Evolutionary conservation across 30 jellyfish, hydroid and myxozoan species (phyloP).

Genomic region (Thelohanellus kitauei): DNA sequence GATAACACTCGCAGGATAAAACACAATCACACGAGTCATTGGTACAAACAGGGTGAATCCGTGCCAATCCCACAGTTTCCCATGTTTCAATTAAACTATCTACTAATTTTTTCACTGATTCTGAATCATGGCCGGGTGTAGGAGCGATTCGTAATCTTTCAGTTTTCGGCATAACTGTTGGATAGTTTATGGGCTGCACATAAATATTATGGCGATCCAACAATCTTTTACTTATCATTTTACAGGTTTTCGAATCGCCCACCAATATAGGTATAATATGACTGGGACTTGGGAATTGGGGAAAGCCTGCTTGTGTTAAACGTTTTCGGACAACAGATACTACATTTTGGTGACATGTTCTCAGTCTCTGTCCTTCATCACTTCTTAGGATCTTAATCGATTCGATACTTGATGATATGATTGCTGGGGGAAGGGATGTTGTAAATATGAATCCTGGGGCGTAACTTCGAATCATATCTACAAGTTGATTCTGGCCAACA

Average conservation of each 20-base stretch:
- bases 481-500: slow-evolving; percentile 32
- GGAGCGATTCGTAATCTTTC: slow-evolving; percentile 94
- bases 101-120: slow-evolving; percentile 22
- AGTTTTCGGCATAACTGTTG: slow-evolving; percentile 67
- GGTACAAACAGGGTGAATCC: slow-evolving; percentile 46
- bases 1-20: too few relatives aligned
- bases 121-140: slow-evolving; percentile 58
- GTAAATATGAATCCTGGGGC: slow-evolving; percentile 92
- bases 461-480: slow-evolving; percentile 52
- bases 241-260: slow-evolving; percentile 29
- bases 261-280: slow-evolving; percentile 60
- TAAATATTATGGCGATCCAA: slow-evolving; percentile 27
- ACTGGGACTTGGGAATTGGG: slow-evolving; percentile 51
- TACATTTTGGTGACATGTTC: slow-evolving; percentile 25
- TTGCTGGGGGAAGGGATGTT: slow-evolving; percentile 90
- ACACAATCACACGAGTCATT: too few relatives aligned
- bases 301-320: slow-evolving; percentile 53
- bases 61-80: slow-evolving; percentile 28
- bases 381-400: slow-evolving; percentile 35
- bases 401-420: slow-evolving; percentile 45
- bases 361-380: slow-evolving; percentile 29
- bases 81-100: slow-evolving; percentile 24
- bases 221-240: slow-evolving; percentile 16
- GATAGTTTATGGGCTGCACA: slow-evolving; percentile 78
- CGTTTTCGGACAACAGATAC: slow-evolving; percentile 22